Evolutionary conservation across 2,888 invertebrate genomes (phyloP), one percentile per base, ranked within the genome.

Genomic region (Drosophila emarginata): DNA sequence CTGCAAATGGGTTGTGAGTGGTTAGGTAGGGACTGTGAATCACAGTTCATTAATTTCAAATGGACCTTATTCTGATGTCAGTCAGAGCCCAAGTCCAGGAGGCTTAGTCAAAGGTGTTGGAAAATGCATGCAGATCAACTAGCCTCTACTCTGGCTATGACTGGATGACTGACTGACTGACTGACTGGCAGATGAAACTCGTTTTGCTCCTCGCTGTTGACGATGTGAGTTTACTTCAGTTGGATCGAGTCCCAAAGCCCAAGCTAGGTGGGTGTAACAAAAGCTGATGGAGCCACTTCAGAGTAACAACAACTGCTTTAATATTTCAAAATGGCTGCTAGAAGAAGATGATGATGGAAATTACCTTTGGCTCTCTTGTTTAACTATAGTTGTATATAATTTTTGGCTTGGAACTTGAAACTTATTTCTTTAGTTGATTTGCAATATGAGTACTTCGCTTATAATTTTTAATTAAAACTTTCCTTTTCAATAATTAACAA

Each of bases 21-120:
- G 36, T 56, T 15, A 51, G 54, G 26, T 18, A 21, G 21, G 23
- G 60, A 56, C 61, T 63, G 60, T 67, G 87, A 75, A 77, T 86
- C 77, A 73, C 64, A 73, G 79, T 83, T 86, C 87, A 88, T 86
- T 84, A 88, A 84, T 88, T 84, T 83, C 72, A 69, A 83, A 83
- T 86, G 76, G 61, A 72, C 74, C 71, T 64, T 64, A 57, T 68
- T 76, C 75, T 73, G 61, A 62, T 67, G 71, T 61, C 70, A 61
- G 65, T 56, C 58, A 51, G 39, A 12, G 32, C 60, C 12, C 21
- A 32, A 32, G 70, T 61, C 63, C 67, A 71, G 74, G 71, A 37
- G 51, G 39, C 36, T 51, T 52, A 26, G 15, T 18, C 37, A 61
- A 50, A n/a, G 66, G 40, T 64, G 23, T 26, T 67, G 58, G 50